These are phyloP conservation scores for Odocoileus hemionus DNA, from an alignment of 2,113 vertebrate genomes.

Conservation along the genomic window DNA sequence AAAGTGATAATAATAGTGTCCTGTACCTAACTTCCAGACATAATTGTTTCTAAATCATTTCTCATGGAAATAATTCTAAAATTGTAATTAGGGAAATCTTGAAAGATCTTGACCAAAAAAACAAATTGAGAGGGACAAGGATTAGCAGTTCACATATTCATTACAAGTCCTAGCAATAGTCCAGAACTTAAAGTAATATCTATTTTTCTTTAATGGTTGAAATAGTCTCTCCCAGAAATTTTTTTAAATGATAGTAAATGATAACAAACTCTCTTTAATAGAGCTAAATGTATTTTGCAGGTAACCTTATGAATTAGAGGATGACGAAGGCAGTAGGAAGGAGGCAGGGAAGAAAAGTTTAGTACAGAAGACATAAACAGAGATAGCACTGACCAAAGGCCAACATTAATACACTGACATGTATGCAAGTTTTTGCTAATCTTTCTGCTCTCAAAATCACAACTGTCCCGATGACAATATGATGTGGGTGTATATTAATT, in stretches of 20 bases:
- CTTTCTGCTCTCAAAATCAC: not conserved
- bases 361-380: not conserved
- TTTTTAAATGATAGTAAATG: not conserved
- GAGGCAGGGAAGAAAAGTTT: not conserved
- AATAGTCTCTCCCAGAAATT: not conserved
- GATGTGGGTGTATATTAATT: not conserved
- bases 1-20: not conserved
- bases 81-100: not conserved
- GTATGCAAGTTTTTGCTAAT: not conserved
- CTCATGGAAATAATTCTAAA: not conserved
- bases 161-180: not conserved
- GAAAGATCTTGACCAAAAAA: constrained; percentile 2
- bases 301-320: not conserved
- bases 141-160: not conserved
- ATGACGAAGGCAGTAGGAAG: not conserved
- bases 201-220: constrained; percentile 19
- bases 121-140: not conserved
- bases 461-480: not conserved
- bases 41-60: not conserved
- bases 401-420: not conserved
- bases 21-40: not conserved
- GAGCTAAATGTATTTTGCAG: not conserved
- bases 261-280: not conserved
- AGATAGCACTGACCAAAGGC: not conserved
- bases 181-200: not conserved